Evolutionary conservation across 2,113 vertebrate genomes (phyloP), one percentile per base, ranked within the genome.

Genomic region (Cichladusa arquata): DNA sequence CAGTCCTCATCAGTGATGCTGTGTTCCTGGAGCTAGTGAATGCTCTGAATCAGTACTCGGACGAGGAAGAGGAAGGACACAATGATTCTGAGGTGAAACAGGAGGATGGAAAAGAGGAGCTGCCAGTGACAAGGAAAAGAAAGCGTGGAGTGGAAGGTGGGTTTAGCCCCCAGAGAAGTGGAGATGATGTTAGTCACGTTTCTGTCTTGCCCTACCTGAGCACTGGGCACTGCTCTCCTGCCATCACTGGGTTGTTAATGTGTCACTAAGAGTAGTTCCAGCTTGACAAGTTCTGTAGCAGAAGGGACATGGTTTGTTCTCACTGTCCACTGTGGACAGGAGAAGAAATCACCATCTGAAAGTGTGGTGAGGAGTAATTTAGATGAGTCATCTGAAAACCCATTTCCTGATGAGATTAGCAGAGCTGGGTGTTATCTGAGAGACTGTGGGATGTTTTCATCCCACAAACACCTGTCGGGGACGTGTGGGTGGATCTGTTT

Each of bases 11-110:
- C 96, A 99, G 98, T 5, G 99, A 99, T 25, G 98, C 99, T 66
- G 98, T 99, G 87, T 99, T 99, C 92, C 98, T 99, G 96, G 99
- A 99, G 98, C 97, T 99, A 28, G 99, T 99, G 77, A 99, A 99
- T 4, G 99, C 99, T 57, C 95, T 99, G 93, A 99, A 98, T 89
- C 99, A 99, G 69, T 99, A 99, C 86, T 98, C 99, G 0, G 99
- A 99, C 3, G 98, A 99, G 14, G 99, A 99, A 11, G 99, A 99
- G 19, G 99, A 99, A 34, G 98, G 98, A 42, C 98, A 98, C 77
- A 98, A 96, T 5, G 98, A 97, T 34, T 83, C 88, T 9, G 97
- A 97, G 48, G 97, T 78, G 45, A 98, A 98, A n/a, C 98, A 97
- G 51, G 98, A 97, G 47, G 96, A 97, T 9, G 97, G 92, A 81